Conservation (phyloP, 1,140 invertebrate genomes). For the Aphaenogaster ashmeadi region DNA sequence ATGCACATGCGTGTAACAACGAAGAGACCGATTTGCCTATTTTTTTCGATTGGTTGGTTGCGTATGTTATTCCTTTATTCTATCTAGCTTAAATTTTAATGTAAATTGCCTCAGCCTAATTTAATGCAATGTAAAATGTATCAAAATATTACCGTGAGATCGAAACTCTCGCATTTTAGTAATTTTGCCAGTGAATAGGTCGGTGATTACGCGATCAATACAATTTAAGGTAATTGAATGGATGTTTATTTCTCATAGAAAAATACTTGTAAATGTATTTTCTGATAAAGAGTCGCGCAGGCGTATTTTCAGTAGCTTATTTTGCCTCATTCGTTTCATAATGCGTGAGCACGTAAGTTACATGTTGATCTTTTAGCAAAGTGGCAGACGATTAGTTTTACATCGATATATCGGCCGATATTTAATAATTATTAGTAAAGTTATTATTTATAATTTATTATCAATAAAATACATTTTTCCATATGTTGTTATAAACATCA, state of each 20-base stretch:
- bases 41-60: background rate
- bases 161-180: background rate
- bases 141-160: conserved; percentile 2
- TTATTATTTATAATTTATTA: background rate
- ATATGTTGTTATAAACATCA: background rate
- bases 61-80: background rate
- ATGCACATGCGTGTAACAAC: background rate
- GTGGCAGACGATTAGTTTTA: background rate
- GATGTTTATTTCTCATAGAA: background rate
- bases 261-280: background rate
- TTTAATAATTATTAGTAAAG: too few relatives aligned
- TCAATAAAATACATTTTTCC: background rate
- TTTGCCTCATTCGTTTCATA: background rate
- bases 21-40: background rate
- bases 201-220: background rate
- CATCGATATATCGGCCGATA: background rate
- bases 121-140: background rate
- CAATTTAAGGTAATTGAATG: background rate
- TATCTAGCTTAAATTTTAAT: background rate
- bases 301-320: background rate
- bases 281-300: background rate
- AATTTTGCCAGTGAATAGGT: background rate
- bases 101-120: background rate
- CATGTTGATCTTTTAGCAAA: background rate
- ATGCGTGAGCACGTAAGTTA: background rate